Conservation (phyloP, 2,888 invertebrate species). For the Lycaena phlaeas region DNA sequence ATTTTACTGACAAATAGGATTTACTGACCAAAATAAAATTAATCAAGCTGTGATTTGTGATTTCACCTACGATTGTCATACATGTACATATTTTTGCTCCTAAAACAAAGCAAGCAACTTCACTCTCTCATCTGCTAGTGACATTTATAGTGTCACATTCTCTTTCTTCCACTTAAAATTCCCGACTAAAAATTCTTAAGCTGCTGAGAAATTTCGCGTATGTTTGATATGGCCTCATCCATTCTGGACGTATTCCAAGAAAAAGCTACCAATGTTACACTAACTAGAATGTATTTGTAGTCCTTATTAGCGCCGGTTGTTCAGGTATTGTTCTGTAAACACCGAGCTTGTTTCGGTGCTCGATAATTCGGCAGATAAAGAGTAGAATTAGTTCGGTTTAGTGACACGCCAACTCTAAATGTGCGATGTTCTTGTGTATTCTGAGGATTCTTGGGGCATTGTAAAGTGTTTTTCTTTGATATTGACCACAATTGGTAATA, state of each 20-base stretch:
- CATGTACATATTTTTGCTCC: no score
- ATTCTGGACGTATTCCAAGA: conserved; percentile 28
- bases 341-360: conserved; percentile 25
- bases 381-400: conserved; percentile 41
- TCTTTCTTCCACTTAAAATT: no score
- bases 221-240: conserved; percentile 1
- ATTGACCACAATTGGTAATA: no score
- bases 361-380: conserved; percentile 53
- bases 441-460: not conserved
- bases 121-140: no score
- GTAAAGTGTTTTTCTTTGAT: not conserved
- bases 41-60: no score
- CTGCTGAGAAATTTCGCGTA: conserved; percentile 8
- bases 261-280: conserved; percentile 52
- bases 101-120: no score
- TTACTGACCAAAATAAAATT: no score
- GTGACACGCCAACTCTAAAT: conserved; percentile 3
- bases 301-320: conserved; percentile 26
- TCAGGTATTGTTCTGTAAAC: conserved; percentile 36
- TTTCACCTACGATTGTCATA: no score
- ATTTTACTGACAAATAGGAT: not conserved
- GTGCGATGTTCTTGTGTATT: conserved; percentile 1
- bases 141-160: no score
- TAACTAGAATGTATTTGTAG: conserved; percentile 38
- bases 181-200: conserved; percentile 2